Percentiles rank a stretch among this genome's conserved stretches.
Evolutionary conservation across 1,140 invertebrate genomes (phyloP).

Genomic region (Anastrepha ludens): DNA sequence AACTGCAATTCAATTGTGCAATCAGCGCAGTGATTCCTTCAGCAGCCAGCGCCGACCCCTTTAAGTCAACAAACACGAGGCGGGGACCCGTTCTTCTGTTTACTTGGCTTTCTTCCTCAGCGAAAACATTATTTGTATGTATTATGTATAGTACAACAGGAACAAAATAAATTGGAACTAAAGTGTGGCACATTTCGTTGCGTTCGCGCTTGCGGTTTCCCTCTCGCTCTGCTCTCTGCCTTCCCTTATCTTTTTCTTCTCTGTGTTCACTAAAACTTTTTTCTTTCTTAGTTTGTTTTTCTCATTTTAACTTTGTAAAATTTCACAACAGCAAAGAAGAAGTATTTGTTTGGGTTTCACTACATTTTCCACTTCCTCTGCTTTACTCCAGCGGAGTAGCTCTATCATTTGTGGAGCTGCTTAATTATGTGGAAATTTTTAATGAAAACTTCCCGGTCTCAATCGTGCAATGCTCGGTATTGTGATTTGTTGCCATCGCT

Average conservation of each 20-base stretch:
- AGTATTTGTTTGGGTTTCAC: slow-evolving; percentile 27
- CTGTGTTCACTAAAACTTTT: not conserved
- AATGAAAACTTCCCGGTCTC: slow-evolving; percentile 38
- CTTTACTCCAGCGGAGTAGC: not conserved
- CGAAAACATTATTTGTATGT: not conserved
- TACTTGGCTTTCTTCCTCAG: not conserved
- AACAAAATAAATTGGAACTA: slow-evolving; percentile 45
- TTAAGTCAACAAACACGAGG: not conserved
- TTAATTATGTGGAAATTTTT: slow-evolving; percentile 52
- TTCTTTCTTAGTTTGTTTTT: slow-evolving; percentile 13
- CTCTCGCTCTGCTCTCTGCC: not conserved
- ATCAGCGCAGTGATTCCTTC: slow-evolving; percentile 48
- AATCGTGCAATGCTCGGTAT: not conserved
- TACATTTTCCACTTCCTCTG: not conserved
- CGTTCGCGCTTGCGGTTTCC: not conserved
- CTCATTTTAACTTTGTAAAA: slow-evolving; percentile 29
- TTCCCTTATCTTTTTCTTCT: not conserved
- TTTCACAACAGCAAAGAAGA: slow-evolving; percentile 19
- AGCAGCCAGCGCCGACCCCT: not conserved
- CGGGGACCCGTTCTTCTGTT: not conserved
- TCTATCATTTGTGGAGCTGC: slow-evolving; percentile 51
- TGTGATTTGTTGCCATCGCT: slow-evolving; percentile 3
- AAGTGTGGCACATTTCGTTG: slow-evolving; percentile 35
- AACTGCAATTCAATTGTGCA: slow-evolving; percentile 51
- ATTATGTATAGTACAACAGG: not conserved